Evolutionary conservation across 2,888 invertebrate genomes (phyloP).

Genomic region (Drosophila hawaiiensis): DNA sequence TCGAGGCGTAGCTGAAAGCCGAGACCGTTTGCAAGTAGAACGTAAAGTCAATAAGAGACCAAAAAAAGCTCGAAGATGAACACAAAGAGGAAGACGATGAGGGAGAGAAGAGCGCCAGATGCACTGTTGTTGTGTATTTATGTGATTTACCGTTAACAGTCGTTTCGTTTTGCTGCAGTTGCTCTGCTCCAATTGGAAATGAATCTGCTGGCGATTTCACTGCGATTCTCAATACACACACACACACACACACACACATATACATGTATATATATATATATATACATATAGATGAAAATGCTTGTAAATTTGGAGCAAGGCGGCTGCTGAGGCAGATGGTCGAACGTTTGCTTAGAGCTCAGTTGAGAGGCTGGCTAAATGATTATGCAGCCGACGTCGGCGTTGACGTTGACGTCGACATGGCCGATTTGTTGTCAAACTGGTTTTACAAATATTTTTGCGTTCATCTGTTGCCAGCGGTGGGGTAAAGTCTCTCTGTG

Average conservation of each 20-base stretch:
- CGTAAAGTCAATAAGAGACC: slow-evolving; percentile 55
- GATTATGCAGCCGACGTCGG: slow-evolving; percentile 68
- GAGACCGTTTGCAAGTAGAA: slow-evolving; percentile 45
- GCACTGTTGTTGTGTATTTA: slow-evolving; percentile 33
- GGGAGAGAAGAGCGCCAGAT: slow-evolving; percentile 26
- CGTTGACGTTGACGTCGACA: slow-evolving; percentile 49
- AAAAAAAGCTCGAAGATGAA: slow-evolving; percentile 26
- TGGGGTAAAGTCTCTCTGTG: slow-evolving; percentile 9
- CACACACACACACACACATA: slow-evolving; percentile 8
- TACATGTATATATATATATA: slow-evolving; percentile 15
- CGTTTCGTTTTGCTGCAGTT: slow-evolving; percentile 47
- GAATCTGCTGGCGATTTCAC: slow-evolving; percentile 75
- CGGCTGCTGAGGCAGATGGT: slow-evolving; percentile 68
- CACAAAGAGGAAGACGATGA: slow-evolving; percentile 16
- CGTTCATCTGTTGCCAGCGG: slow-evolving; percentile 67
- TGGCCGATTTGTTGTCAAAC: slow-evolving; percentile 79
- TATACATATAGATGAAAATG: slow-evolving; percentile 56
- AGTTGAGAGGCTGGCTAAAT: slow-evolving; percentile 48
- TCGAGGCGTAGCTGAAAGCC: slow-evolving; percentile 39
- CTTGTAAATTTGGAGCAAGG: slow-evolving; percentile 64
- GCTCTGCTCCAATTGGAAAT: slow-evolving; percentile 63
- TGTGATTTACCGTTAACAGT: slow-evolving; percentile 75
- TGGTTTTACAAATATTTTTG: slow-evolving; percentile 80
- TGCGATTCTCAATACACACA: slow-evolving; percentile 64
- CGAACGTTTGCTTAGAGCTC: slow-evolving; percentile 23